Evolutionary conservation across 2,888 invertebrate species (phyloP).

Genomic region (Lasioglossum calceatum): DNA sequence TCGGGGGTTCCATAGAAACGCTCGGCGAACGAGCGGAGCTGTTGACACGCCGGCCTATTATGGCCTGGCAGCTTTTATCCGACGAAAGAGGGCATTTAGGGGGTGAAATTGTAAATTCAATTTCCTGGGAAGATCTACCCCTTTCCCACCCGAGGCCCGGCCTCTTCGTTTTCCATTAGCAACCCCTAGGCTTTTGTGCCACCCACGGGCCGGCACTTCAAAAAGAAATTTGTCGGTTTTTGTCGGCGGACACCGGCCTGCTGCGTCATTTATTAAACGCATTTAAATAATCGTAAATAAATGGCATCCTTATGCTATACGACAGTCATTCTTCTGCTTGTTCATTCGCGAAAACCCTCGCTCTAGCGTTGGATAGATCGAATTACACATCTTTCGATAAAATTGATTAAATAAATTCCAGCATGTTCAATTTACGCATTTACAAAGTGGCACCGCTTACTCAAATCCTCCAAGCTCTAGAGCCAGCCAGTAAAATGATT

Average conservation of each 20-base stretch:
- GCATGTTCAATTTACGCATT: not conserved
- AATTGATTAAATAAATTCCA: too few relatives aligned
- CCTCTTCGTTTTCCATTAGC: conserved; percentile 44
- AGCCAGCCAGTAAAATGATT: too few relatives aligned
- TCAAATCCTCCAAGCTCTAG: too few relatives aligned
- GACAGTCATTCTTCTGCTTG: not conserved
- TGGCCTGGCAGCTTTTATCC: conserved; percentile 73
- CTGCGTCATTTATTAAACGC: not conserved
- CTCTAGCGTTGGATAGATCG: not conserved
- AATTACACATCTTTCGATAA: too few relatives aligned
- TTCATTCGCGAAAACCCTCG: not conserved
- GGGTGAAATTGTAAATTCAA: conserved; percentile 76
- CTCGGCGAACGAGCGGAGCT: conserved; percentile 65
- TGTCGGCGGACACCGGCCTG: not conserved
- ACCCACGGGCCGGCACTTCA: not conserved
- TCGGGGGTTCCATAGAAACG: conserved; percentile 65
- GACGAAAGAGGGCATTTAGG: conserved; percentile 74
- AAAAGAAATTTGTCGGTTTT: conserved; percentile 19
- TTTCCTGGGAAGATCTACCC: conserved; percentile 63
- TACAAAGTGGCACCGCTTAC: too few relatives aligned
- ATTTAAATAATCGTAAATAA: not conserved
- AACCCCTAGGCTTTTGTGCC: conserved; percentile 26
- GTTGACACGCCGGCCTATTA: conserved; percentile 75
- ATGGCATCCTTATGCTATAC: not conserved
- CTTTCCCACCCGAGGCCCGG: conserved; percentile 7